Base-by-base conservation (phyloP, 1,140 invertebrate species). In the Brachionus paranguensis region DNA sequence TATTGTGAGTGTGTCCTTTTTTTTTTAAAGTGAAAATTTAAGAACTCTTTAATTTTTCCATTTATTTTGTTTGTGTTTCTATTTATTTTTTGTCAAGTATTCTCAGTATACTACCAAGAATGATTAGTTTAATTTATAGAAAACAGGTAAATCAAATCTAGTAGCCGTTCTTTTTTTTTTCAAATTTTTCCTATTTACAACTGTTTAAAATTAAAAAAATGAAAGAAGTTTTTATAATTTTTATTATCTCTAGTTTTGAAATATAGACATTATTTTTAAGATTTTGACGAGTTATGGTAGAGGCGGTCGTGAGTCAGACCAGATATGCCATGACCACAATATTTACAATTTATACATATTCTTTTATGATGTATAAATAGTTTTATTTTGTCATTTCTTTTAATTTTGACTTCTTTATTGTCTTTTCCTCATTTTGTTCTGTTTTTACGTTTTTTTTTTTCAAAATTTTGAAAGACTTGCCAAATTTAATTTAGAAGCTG, bases 291-390 rank as follows among this genome's bases (percentile, higher is more conserved):
- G 53, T 55, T 10, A 20, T 55, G 53, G 47, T 50, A 17, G 47
- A 50, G 47, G 53, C 53, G 24, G 20, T 55, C 53, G 53, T 55
- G n/a, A 55, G n/a, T 55, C 53, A 55, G 17, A 55, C 8, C 17
- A 55, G 17, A 55, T 7, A 20, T 55, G 53, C 53, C 53, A 55
- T 55, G 53, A 55, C 53, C 53, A 68, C 27, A 68, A 68, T 68
- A 68, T 68, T 68, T 68, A 68, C 65, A 68, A 68, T 68, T 68
- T 68, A 68, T 68, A 68, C 65, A 68, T 27, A 68, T 41, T 68
- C 24, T 68, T 68, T 68, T 68, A 37, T n/a, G 65, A 37, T 68
- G 65, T 68, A 68, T 68, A 68, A 68, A 68, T 68, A 37, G 33
- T 41, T 37, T 68, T 68, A 37, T 37, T 68, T 68, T 68, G 27